Evolutionary conservation across 2,797 vertebrate species (phyloP), one percentile per base, ranked within the genome.

Genomic region (Neomorphus geoffroyi): DNA sequence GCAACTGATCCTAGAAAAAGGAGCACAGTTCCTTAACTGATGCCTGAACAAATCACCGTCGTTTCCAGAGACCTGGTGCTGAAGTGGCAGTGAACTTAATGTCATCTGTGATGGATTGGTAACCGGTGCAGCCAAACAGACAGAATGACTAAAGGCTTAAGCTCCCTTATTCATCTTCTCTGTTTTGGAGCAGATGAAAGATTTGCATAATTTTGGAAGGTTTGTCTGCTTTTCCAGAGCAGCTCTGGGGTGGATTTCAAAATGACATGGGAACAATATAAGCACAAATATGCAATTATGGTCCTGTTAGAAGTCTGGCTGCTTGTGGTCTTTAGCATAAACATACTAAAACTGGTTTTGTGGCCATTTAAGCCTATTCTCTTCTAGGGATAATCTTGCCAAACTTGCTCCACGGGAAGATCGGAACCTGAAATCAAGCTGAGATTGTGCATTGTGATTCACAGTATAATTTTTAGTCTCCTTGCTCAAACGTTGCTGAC

Each of bases 241-340:
- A 74, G 91, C 79, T 80, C 91, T 37, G 58, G 57, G 75, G 75
- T 30, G 62, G 79, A 71, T 91, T 90, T 78, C 81, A 80, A 67
- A 67, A n/a, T 3, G 57, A 80, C 61, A 41, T 3, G 67, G 74
- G 94, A 95, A 82, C 7, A 43, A 82, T 27, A 35, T 39, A 64
- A 94, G 61, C 82, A 88, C 61, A 91, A 94, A 95, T 54, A 74
- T 5, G 67, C 53, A 74, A 89, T 93, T 78, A 85, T 9, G 9
- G 54, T 81, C 62, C 86, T 72, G 61, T 50, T 74, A 71, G 91
- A 93, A 78, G 69, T 41, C 86, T 86, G 90, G 48, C 75, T 94
- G 45, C 54, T 94, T 54, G 28, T 57, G 62, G 84, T 60, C 37
- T 27, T 39, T n/a, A 53, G 70, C 19, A 61, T 24, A 80, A 80